phyloP scores from a whole-genome alignment of 2,888 invertebrate genomes.

The Pilophorus perplexus region DNA sequence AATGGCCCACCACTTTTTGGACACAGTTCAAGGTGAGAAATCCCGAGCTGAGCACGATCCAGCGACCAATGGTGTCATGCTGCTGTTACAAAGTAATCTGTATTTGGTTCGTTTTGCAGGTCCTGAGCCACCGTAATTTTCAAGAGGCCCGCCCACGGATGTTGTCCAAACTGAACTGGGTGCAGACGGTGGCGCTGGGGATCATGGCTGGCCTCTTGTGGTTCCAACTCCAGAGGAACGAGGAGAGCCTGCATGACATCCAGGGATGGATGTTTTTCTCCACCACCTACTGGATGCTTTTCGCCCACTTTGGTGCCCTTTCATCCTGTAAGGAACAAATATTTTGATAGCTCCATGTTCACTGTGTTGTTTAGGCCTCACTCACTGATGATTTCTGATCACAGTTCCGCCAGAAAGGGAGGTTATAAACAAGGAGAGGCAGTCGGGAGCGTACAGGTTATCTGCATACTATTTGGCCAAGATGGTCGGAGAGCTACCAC shows the following conservation, averaged over 20 bases:
- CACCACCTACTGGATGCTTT: conserved; percentile 78
- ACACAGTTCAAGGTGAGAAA: conserved; percentile 66
- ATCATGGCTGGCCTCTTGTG: conserved; percentile 72
- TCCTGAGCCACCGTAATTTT: conserved; percentile 71
- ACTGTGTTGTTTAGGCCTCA: no score
- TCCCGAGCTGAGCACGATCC: no score
- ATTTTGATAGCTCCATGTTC: no score
- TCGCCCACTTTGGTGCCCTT: conserved; percentile 73
- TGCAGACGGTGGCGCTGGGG: conserved; percentile 70
- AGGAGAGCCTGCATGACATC: conserved; percentile 71
- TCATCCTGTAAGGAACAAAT: conserved; percentile 78
- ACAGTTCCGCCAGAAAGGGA: conserved; percentile 75
- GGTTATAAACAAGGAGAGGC: conserved; percentile 75
- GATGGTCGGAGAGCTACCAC: conserved; percentile 74
- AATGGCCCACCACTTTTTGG: conserved; percentile 74
- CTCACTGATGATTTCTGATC: conserved; percentile 49
- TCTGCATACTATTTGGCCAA: conserved; percentile 79
- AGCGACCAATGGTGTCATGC: no score
- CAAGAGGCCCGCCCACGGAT: conserved; percentile 71
- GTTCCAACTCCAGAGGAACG: conserved; percentile 73
- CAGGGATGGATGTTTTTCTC: conserved; percentile 84
- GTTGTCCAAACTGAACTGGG: conserved; percentile 73
- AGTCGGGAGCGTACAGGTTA: conserved; percentile 72
- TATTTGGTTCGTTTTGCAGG: conserved; percentile 52
- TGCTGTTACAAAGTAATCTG: no score